Conservation (phyloP, 2,888 invertebrate species). For the Drosophila ochracea region DNA sequence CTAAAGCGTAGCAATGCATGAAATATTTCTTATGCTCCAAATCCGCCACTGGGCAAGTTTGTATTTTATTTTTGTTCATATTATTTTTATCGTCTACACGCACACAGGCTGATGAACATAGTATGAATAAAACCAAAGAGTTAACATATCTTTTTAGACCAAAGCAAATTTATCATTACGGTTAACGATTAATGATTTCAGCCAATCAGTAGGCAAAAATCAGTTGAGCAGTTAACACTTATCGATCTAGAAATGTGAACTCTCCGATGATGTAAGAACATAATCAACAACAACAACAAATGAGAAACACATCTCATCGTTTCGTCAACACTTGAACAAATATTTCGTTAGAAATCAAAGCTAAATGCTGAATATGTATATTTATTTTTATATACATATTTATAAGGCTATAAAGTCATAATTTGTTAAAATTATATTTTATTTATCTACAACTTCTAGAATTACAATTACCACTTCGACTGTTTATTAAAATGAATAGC, state of each 20-base stretch:
- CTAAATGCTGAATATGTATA: not conserved
- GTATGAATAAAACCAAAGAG: conserved; percentile 11
- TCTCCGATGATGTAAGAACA: conserved; percentile 12
- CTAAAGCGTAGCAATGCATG: conserved; percentile 61
- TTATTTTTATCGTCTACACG: conserved; percentile 34
- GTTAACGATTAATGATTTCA: conserved; percentile 6
- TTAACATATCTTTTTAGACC: not conserved
- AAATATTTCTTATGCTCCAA: conserved; percentile 77
- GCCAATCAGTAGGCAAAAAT: not conserved
- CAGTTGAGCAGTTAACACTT: not conserved
- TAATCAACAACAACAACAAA: conserved; percentile 2
- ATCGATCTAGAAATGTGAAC: conserved; percentile 1
- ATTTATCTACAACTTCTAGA: not conserved
- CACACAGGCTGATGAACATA: conserved; percentile 13
- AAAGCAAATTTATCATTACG: not conserved
- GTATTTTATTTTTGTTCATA: conserved; percentile 14
- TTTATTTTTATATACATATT: not conserved
- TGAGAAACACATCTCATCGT: not conserved
- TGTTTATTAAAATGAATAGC: not conserved
- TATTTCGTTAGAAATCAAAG: conserved; percentile 1
- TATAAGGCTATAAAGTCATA: not conserved
- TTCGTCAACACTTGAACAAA: not conserved
- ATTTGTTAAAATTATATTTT: not conserved
- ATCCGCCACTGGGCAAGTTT: conserved; percentile 65
- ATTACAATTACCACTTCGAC: not conserved